Evolutionary conservation across 2,888 invertebrate species (phyloP).

Genomic region (Nudaria mundana): DNA sequence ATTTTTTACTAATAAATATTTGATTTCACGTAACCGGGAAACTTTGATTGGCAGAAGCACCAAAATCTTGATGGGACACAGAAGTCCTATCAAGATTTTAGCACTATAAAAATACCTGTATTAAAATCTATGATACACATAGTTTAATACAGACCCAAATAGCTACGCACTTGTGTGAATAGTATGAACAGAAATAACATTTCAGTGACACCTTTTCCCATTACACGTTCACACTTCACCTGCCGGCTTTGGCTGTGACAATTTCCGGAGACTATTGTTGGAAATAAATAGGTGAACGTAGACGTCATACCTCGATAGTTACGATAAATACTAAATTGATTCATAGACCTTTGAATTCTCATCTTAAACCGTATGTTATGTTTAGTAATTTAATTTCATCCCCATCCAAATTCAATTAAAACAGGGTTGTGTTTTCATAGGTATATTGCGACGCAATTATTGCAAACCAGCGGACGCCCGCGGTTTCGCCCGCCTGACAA

Average conservation of each 20-base stretch:
- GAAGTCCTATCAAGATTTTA: no score
- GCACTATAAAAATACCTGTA: no score
- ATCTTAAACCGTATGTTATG: neutral
- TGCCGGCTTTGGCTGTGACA: slow-evolving; percentile 21
- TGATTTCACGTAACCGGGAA: no score
- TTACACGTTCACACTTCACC: slow-evolving; percentile 13
- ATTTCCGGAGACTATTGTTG: slow-evolving; percentile 33
- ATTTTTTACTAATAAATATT: neutral
- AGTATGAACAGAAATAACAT: neutral
- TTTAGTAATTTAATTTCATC: neutral
- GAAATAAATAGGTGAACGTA: slow-evolving; percentile 17
- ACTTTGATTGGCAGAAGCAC: no score
- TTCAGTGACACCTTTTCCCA: neutral
- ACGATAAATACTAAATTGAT: slow-evolving; percentile 15
- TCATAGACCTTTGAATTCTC: neutral
- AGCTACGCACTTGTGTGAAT: neutral
- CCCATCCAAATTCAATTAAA: no score
- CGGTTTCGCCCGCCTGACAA: no score
- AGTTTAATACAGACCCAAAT: neutral
- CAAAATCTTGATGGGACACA: neutral
- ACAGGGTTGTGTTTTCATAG: no score
- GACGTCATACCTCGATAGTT: slow-evolving; percentile 24
- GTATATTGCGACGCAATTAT: no score
- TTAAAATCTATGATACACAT: neutral
- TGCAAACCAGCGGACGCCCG: no score